phyloP scores from a whole-genome alignment of 2,113 vertebrate genomes.

The Chloroceryle aenea region DNA sequence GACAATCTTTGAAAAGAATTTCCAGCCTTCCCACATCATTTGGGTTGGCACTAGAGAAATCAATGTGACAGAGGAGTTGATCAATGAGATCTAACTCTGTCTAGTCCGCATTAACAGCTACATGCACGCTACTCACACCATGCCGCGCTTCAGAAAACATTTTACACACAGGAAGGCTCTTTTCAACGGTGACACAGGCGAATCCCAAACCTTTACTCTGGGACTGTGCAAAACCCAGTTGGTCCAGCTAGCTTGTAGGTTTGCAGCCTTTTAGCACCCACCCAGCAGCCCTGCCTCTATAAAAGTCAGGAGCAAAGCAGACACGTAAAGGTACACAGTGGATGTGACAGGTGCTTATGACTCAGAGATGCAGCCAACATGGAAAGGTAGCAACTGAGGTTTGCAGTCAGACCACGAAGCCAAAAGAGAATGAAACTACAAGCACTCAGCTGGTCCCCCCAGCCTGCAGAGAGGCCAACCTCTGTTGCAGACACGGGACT shows the following conservation, averaged over 20 bases:
- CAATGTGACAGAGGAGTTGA: constrained; percentile 43
- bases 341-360: neutral
- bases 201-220: neutral
- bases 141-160: neutral
- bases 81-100: constrained; percentile 22
- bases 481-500: neutral
- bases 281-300: fast-evolving
- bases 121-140: neutral
- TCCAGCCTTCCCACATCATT: constrained; percentile 62
- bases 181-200: neutral
- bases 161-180: neutral
- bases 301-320: neutral
- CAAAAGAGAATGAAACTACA: neutral
- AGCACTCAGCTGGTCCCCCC: neutral
- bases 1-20: constrained; percentile 62
- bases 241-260: neutral
- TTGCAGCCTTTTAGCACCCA: neutral
- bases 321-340: neutral
- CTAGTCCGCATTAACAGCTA: neutral
- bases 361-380: neutral
- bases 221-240: neutral
- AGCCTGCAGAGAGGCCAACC: neutral
- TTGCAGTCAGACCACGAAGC: neutral
- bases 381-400: neutral
- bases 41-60: constrained; percentile 50